phyloP scores from a whole-genome alignment of 2,797 vertebrate genomes.

The Chelmon rostratus region DNA sequence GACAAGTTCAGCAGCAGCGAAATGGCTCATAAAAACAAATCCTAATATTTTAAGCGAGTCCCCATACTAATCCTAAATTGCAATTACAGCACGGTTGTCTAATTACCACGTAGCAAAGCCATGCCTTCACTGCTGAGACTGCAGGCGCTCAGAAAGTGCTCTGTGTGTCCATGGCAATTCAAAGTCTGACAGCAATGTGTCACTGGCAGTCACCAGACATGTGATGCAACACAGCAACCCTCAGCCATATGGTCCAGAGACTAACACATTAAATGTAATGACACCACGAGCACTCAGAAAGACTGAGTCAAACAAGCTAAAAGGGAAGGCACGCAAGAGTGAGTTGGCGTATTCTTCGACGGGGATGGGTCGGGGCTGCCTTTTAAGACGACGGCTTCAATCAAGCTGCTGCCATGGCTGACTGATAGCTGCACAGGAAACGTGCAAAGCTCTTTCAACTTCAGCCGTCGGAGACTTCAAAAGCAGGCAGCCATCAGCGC shows the following conservation, averaged over 20 bases:
- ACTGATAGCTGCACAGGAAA: constrained; percentile 70
- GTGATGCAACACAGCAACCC: constrained; percentile 34
- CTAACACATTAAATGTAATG: constrained; percentile 44
- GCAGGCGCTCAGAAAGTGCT: not conserved
- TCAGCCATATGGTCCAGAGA: constrained; percentile 43
- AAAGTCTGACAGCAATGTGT: constrained; percentile 32
- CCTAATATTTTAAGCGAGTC: not conserved
- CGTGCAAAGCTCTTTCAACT: constrained; percentile 67
- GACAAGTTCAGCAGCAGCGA: constrained; percentile 8
- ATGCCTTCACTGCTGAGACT: constrained; percentile 9
- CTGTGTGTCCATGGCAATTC: constrained; percentile 12
- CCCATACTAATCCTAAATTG: not conserved
- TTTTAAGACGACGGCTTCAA: constrained; percentile 56
- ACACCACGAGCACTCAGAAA: constrained; percentile 39
- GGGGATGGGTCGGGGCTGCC: constrained; percentile 15
- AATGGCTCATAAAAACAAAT: not conserved
- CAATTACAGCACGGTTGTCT: constrained; percentile 19
- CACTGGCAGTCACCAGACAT: constrained; percentile 28
- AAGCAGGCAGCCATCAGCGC: constrained; percentile 55
- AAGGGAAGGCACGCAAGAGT: constrained; percentile 22
- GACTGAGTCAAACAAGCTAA: constrained; percentile 44
- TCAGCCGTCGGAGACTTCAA: constrained; percentile 66
- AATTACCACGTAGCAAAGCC: constrained; percentile 15
- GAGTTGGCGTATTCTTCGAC: constrained; percentile 25
- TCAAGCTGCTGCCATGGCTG: constrained; percentile 55